phyloP scores from a whole-genome alignment of 1,140 invertebrate genomes.

The Pseudomyrmex cubaensis region DNA sequence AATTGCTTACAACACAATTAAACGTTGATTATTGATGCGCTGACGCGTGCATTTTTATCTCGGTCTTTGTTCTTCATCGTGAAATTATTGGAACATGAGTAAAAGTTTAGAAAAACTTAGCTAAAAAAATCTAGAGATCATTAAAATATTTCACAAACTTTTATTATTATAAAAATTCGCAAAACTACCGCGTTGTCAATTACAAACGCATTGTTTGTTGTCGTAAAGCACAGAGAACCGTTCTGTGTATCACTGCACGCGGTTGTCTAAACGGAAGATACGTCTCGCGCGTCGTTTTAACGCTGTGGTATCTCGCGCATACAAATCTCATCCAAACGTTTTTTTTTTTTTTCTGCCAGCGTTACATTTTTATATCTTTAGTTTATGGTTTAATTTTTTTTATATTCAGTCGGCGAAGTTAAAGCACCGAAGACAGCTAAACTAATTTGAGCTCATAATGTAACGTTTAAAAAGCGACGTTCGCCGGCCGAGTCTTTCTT shows the following conservation, averaged over 20 bases:
- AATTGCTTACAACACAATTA: no score
- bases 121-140: no score
- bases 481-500: conserved; percentile 18
- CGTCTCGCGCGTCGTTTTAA: background rate
- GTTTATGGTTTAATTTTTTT: conserved; percentile 43
- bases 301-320: background rate
- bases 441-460: conserved; percentile 42
- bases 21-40: background rate
- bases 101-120: background rate
- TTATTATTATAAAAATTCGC: background rate
- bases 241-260: background rate
- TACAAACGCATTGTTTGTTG: background rate
- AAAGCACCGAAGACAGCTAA: conserved; percentile 39
- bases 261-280: conserved; percentile 25
- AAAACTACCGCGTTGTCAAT: background rate
- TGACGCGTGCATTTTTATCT: background rate
- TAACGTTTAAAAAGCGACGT: conserved; percentile 45
- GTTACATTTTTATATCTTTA: conserved; percentile 44
- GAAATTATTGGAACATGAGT: background rate
- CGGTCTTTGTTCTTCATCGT: background rate
- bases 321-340: background rate
- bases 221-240: conserved; percentile 12
- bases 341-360: background rate
- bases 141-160: no score
- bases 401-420: conserved; percentile 24